Evolutionary conservation across 2,797 vertebrate genomes (phyloP), one percentile per base, ranked within the genome.

Genomic region (Mus spretus): DNA sequence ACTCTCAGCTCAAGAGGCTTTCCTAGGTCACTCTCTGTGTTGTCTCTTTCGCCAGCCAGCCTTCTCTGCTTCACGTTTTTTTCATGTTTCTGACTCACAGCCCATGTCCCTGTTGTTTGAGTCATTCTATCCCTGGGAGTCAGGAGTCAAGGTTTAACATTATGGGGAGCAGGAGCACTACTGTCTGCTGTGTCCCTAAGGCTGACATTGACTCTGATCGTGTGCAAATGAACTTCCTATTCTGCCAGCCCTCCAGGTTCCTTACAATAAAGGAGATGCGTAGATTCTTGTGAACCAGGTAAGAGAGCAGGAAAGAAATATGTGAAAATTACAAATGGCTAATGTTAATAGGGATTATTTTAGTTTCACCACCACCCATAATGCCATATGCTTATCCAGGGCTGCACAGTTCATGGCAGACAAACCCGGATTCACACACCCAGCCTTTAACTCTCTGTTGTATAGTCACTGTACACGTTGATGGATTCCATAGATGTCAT

Each of bases 21-120:
- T 97, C 97, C 82, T 96, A 63, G 96, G 96, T 95, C 94, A 94
- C 31, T 84, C 74, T 83, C n/a, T 28, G 40, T 34, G 3, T 47
- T 44, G 77, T 55, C 55, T 93, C 61, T 59, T 75, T 96, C 50
- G 0, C 61, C 1, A 50, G n/a, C 12, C 8, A n/a, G 65, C 44
- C 15, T 85, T 57, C 67, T 81, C 24, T n/a, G 91, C 81, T 55
- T 83, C 75, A 3, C 0, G 20, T 81, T 74, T 78, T 86, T 93
- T 96, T 93, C 86, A 81, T 59, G 74, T 82, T 75, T 87, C 82
- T 91, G 67, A 72, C 84, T 95, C 93, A 96, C 0, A 15, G 57
- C 3, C 2, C 6, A 2, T 3, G 70, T 74, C 40, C 15, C n/a
- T 22, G 75, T 44, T 53, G 40, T 26, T 67, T 82, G 89, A 83